Evolutionary conservation across 2,888 invertebrate species (phyloP), one percentile per base, ranked within the genome.

Genomic region (Tuta absoluta): DNA sequence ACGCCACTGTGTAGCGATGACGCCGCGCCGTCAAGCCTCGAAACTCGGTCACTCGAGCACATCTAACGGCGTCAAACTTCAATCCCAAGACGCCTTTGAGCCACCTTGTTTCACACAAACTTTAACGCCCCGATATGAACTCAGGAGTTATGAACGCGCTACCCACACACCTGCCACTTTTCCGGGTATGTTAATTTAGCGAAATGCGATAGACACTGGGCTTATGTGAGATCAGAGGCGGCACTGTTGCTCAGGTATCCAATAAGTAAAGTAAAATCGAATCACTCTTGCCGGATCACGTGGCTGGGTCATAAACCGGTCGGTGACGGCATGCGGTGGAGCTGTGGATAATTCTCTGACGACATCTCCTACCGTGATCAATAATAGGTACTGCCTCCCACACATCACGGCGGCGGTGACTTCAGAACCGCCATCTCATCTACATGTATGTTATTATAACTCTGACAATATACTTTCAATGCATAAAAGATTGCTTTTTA

Each of bases 41-140:
- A 73, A 81, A 77, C 69, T 80, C 78, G 75, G 76, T 77, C 77
- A 79, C 74, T 76, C 76, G 74, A 76, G 74, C 79, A 78, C 78
- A 75, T 78, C 72, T 72, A 71, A 63, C 71, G 72, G 69, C 68
- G 67, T 69, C 74, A 72, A 74, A 70, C 76, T 72, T 64, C 72
- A 71, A 75, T 78, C 56, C 71, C 70, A 69, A 73, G 74, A 72
- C 73, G 71, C 10, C 33, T 56, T 56, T 56, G 56, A 33, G 28
- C 53, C 12, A 49, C 53, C 14, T 24, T n/a, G 17, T 56, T 33
- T 56, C 23, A 11, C n/a, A 33, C n/a, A 14, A 28, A 56, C 24
- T 56, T 56, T 17, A 51, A 51, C 56, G 5, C n/a, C 24, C 51
- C 23, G 10, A 53, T 21, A 12, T 19, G 11, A 21, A 14, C 23